Percentiles rank a stretch among this genome's conserved stretches.
Conservation (phyloP, 1,140 invertebrate genomes). For the Colletes latitarsis region DNA sequence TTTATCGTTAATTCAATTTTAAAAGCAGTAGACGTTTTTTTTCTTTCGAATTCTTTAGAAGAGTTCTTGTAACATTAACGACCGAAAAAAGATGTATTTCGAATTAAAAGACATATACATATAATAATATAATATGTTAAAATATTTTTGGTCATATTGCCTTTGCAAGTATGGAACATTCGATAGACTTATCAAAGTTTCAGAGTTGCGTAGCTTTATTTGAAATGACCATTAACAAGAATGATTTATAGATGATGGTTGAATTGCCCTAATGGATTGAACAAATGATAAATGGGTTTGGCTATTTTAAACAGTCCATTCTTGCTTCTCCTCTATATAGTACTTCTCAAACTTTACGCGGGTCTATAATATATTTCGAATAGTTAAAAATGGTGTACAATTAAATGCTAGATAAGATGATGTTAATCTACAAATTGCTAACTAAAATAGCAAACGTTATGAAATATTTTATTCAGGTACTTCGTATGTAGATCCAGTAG, state of each 20-base stretch:
- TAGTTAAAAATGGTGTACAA: neutral
- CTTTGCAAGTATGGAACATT: neutral
- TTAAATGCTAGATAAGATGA: neutral
- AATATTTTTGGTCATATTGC: neutral
- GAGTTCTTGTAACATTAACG: too few relatives aligned
- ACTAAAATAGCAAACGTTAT: slow-evolving; percentile 52
- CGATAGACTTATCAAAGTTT: slow-evolving; percentile 28
- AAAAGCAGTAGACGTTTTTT: too few relatives aligned
- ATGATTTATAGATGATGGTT: slow-evolving; percentile 68
- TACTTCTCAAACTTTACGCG: neutral
- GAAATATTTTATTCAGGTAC: slow-evolving; percentile 80
- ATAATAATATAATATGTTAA: too few relatives aligned
- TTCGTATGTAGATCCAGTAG: slow-evolving; percentile 88
- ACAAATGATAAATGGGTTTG: slow-evolving; percentile 73
- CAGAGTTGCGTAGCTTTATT: slow-evolving; percentile 41
- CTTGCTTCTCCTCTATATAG: slow-evolving; percentile 39
- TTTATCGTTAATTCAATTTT: too few relatives aligned
- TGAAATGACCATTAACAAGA: slow-evolving; percentile 67
- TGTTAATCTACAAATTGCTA: neutral
- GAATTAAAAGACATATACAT: too few relatives aligned
- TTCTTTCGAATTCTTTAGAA: too few relatives aligned
- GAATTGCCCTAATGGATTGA: slow-evolving; percentile 77
- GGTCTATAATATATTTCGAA: neutral
- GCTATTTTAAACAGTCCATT: slow-evolving; percentile 69
- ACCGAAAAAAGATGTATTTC: too few relatives aligned